These are phyloP conservation scores for Diarsia dahlii DNA, from an alignment of 2,888 invertebrate species.

Conservation along the genomic window DNA sequence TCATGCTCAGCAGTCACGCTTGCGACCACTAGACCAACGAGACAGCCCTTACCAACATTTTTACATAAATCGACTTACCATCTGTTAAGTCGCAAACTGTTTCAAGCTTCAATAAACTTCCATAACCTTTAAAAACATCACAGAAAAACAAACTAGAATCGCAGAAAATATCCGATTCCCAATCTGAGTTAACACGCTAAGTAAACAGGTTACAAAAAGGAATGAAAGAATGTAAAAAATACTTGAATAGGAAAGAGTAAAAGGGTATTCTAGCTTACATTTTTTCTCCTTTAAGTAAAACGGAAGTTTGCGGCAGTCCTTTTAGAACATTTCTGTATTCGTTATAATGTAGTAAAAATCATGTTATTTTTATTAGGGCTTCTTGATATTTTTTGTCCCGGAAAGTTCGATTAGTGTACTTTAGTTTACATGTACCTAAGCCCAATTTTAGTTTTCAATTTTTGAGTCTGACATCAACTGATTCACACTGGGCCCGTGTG, in stretches of 20 bases:
- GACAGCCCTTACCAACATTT: background rate
- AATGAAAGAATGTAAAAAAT: conserved; percentile 15
- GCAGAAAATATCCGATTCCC: conserved; percentile 37
- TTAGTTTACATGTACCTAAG: too few relatives aligned
- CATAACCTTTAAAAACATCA: background rate
- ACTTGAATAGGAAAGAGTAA: conserved; percentile 2
- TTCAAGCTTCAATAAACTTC: conserved; percentile 8
- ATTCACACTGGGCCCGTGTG: too few relatives aligned
- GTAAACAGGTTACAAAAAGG: conserved; percentile 22
- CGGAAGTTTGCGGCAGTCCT: conserved; percentile 1
- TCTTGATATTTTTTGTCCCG: background rate
- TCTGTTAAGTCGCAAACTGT: background rate
- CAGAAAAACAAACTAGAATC: conserved; percentile 15
- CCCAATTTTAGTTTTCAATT: too few relatives aligned
- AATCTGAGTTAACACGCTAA: conserved; percentile 45
- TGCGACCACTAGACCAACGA: too few relatives aligned
- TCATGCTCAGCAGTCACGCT: too few relatives aligned
- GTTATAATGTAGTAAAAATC: conserved; percentile 32
- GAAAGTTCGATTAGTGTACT: too few relatives aligned
- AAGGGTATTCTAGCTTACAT: conserved; percentile 16
- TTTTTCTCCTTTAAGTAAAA: conserved; percentile 34
- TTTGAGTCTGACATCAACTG: too few relatives aligned
- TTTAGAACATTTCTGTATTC: conserved; percentile 24
- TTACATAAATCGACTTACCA: background rate
- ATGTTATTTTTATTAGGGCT: background rate